Base-by-base conservation (phyloP, 2,797 vertebrate genomes). In the Hoplostethus mediterraneus region DNA sequence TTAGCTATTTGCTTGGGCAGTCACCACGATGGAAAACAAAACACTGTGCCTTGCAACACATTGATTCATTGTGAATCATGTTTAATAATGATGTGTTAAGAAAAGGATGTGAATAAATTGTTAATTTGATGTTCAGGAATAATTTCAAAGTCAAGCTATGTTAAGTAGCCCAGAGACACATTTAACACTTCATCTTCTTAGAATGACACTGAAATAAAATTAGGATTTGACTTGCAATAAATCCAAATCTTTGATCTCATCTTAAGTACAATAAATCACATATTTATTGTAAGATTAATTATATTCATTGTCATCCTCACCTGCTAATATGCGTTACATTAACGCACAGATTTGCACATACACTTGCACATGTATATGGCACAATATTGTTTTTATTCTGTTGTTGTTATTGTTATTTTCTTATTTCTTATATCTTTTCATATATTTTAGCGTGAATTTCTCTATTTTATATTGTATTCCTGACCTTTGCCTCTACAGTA, bases 1-100 rank as follows among this genome's bases (percentile, higher is more conserved):
- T 73, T 33, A 47, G n/a, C 69, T 69, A 48, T 76, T 88, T 85
- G 30, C 55, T 55, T 25, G 65, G 54, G 71, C 57, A 42, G 36
- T 68, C 10, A 1, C 42, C 49, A 33, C 57, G 56, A 49, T 69
- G 48, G 56, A 79, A 58, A 28, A 28, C 28, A 28, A 47, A 63
- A 69, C 67, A 64, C 0, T 28, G 4, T 60, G 67, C 52, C 60
- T 44, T 12, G 1, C 9, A 73, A 44, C 71, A 67, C 14, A 38
- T 12, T 70, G 48, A 73, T 58, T 66, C 30, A 49, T 6, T 56
- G 38, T 58, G 21, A 72, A 54, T 77, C 45, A 74, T 42, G 40
- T 10, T 53, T 60, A 33, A 78, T 67, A 67, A 71, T 63, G 36
- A 63, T 60, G 47, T 51, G 75, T 81, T 49, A 57, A 55, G 56